Evolutionary conservation across 1,140 invertebrate genomes (phyloP).

Genomic region (Hycleus phaleratus): DNA sequence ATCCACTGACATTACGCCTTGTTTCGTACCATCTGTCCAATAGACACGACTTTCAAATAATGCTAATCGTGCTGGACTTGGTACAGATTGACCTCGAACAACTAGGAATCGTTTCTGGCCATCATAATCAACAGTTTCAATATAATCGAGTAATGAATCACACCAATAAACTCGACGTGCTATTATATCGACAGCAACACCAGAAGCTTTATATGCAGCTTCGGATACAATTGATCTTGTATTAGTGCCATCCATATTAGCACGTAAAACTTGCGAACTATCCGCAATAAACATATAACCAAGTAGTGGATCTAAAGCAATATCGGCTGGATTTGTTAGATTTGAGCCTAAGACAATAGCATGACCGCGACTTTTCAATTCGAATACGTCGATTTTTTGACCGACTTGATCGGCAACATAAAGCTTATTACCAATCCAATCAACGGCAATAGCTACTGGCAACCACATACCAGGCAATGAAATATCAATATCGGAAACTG

Average conservation of each 20-base stretch:
- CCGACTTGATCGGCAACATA: constrained; percentile 91
- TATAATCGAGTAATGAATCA: constrained; percentile 92
- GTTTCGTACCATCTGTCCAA: constrained; percentile 94
- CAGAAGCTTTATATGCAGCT: constrained; percentile 83
- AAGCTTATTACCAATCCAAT: constrained; percentile 94
- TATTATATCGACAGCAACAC: constrained; percentile 79
- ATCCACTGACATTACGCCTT: constrained; percentile 85
- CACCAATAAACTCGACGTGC: constrained; percentile 91
- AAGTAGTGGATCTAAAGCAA: constrained; percentile 83
- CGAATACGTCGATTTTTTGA: constrained; percentile 90
- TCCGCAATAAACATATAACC: constrained; percentile 94
- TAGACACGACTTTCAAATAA: constrained; percentile 87
- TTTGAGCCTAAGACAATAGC: constrained; percentile 88
- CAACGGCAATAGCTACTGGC: constrained; percentile 85
- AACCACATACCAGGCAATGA: constrained; percentile 74
- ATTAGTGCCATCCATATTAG: constrained; percentile 87
- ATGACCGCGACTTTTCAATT: constrained; percentile 72
- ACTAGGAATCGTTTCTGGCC: constrained; percentile 74
- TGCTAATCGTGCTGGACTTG: constrained; percentile 75
- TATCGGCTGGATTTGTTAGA: constrained; percentile 80
- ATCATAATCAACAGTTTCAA: constrained; percentile 94
- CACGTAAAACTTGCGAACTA: constrained; percentile 76
- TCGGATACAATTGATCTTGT: constrained; percentile 77
- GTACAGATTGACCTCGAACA: constrained; percentile 74
- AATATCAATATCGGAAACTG: constrained; percentile 55